Evolutionary conservation across 23 tunicate species (phyloP).

Genomic region (Styela clava): DNA sequence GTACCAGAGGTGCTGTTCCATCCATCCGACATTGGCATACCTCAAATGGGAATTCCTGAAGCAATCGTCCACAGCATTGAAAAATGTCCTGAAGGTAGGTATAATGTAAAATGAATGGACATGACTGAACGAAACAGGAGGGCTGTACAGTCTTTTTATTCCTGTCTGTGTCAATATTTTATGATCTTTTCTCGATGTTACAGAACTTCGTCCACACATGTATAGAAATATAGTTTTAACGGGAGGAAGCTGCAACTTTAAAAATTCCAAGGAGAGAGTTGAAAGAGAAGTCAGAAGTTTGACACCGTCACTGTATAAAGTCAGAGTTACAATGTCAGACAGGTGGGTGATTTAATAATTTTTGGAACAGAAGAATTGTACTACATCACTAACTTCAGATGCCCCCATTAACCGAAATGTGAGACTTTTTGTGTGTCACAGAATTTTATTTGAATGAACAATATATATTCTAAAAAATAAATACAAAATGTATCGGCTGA

Average conservation of each 20-base stretch:
- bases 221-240: conserved; percentile 68
- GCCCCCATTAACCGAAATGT: no score
- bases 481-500: no score
- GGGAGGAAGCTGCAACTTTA: conserved; percentile 80
- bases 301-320: conserved; percentile 51
- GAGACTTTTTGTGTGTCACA: no score
- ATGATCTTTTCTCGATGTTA: no score
- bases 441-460: no score
- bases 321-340: conserved; percentile 42
- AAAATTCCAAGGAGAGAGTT: conserved; percentile 59
- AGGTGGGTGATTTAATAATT: conserved; percentile 47
- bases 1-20: conserved; percentile 93
- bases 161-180: no score
- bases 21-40: conserved; percentile 86
- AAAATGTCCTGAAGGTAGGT: conserved; percentile 74
- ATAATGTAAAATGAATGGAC: background rate
- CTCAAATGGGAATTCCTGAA: conserved; percentile 88
- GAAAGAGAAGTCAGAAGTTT: conserved; percentile 55
- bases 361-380: background rate
- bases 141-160: no score
- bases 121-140: no score
- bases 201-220: conserved; percentile 69
- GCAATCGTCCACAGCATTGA: conserved; percentile 70
- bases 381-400: background rate
- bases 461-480: no score